phyloP scores from a whole-genome alignment of 2,888 invertebrate species.

The Microplitis manilae region DNA sequence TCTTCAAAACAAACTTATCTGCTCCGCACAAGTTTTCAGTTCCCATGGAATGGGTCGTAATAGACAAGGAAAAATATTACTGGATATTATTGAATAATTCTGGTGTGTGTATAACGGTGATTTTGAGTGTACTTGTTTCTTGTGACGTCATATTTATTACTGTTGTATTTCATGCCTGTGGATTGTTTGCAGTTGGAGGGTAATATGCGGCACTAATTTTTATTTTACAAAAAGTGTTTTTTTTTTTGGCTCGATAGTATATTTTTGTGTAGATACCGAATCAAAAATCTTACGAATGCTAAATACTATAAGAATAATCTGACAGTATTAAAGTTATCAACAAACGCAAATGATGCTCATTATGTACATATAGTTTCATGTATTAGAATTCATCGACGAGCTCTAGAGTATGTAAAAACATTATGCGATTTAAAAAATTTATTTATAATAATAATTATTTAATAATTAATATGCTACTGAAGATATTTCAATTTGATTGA shows the following conservation, averaged over 20 bases:
- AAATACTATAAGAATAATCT: neutral
- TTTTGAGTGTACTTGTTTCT: neutral
- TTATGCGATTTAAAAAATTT: too few species aligned
- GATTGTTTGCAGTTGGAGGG: neutral
- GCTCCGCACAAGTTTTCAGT: neutral
- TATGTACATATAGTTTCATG: neutral
- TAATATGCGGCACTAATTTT: neutral
- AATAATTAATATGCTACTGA: neutral
- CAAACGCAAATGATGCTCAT: neutral
- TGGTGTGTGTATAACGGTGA: neutral
- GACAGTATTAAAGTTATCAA: neutral
- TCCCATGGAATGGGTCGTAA: constrained; percentile 1
- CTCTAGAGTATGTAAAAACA: neutral
- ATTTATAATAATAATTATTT: neutral
- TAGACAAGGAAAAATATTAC: constrained; percentile 8
- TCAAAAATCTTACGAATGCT: neutral
- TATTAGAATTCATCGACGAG: neutral
- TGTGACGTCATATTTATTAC: neutral
- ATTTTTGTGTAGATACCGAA: neutral
- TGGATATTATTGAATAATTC: neutral
- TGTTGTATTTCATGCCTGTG: neutral
- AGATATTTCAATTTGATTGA: neutral
- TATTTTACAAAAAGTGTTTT: neutral
- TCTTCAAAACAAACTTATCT: neutral
- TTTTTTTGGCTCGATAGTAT: neutral